These are phyloP conservation scores for Smittia aterrima DNA, from an alignment of 2,888 invertebrate species.

Conservation along the genomic window DNA sequence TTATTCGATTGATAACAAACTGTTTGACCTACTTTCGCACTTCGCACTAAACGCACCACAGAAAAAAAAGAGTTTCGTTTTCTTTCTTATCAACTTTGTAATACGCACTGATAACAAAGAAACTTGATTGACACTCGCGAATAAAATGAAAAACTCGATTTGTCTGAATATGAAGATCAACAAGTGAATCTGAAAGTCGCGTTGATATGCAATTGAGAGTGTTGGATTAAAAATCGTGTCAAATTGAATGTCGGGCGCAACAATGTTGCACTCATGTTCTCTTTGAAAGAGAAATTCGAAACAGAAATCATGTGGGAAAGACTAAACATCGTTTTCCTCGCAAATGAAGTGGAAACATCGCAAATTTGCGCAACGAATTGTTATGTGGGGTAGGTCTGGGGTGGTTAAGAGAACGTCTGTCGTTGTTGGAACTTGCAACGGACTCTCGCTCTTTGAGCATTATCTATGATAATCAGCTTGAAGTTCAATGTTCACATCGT, in stretches of 20 bases:
- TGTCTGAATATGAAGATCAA: no score
- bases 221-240: not conserved
- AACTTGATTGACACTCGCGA: no score
- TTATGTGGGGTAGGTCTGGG: conserved; percentile 18
- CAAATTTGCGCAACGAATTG: not conserved
- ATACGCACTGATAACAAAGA: no score
- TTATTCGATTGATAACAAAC: no score
- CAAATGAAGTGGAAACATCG: not conserved
- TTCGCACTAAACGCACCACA: no score
- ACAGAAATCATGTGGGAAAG: conserved; percentile 5
- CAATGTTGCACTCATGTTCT: not conserved
- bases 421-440: not conserved
- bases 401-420: not conserved
- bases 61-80: no score
- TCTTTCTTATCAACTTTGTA: no score
- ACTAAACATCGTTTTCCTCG: not conserved
- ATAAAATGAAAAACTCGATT: no score
- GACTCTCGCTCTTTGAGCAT: not conserved
- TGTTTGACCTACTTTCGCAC: no score
- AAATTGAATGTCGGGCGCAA: not conserved
- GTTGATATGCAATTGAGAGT: not conserved
- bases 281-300: conserved; percentile 3
- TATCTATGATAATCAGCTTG: not conserved
- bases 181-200: no score
- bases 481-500: no score